Evolutionary conservation across 1,140 invertebrate species (phyloP), one percentile per base, ranked within the genome.

Genomic region (Lithobius niger): DNA sequence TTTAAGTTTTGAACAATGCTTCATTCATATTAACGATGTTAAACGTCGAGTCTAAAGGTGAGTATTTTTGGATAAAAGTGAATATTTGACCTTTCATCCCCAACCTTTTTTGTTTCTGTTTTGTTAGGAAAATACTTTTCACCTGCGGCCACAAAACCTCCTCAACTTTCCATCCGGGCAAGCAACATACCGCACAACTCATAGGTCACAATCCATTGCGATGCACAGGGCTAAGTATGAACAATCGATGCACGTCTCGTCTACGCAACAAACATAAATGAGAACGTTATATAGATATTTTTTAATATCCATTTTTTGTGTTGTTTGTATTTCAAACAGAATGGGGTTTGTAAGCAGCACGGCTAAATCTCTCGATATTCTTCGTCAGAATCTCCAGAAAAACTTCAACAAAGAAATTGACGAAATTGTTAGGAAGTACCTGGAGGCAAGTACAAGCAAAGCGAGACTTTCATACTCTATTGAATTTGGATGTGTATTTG

Each of bases 351-450:
- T 55, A 19, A 19, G 76, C 3, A 81, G 77, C 67, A 74, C 82
- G 19, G 76, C 79, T 47, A 86, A 84, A 68, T 83, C 82, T 4
- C 67, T 87, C 40, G 83, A 86, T 65, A 72, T 86, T 48, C 62
- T 88, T 21, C 65, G 84, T 53, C 81, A 82, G 66, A 84, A 82
- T 62, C 71, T 88, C 60, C 84, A 88, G 68, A 77, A 75, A 58
- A 76, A 76, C 52, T 82, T 87, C 24, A 86, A 86, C 62, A 80
- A 82, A 64, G 84, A 88, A 66, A 82, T 88, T 57, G 79, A 85
- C 70, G 74, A 76, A 67, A 77, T 86, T 24, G 78, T 86, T 24
- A 79, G 81, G 61, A 82, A 81, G 64, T 86, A 85, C 72, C 70
- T 84, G 43, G 81, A 84, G 64, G 82, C 84, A 68, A 69, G 72